phyloP scores from a whole-genome alignment of 2,113 vertebrate species.

The Planiliza haematocheilus region DNA sequence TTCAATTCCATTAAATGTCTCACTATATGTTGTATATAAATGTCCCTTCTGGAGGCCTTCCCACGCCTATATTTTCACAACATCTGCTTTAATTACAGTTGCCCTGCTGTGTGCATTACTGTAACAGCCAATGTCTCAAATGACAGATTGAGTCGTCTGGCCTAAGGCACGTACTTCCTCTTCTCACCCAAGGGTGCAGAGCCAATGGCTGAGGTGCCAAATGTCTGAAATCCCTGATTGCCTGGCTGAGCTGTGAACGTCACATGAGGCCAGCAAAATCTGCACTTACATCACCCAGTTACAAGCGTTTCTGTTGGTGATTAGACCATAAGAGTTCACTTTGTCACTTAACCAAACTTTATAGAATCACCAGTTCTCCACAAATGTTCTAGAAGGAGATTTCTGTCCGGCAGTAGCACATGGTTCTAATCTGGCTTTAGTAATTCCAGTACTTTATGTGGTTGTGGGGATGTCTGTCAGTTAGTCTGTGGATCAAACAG shows the following conservation, averaged over 20 bases:
- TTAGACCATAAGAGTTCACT: not conserved
- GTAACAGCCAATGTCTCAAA: not conserved
- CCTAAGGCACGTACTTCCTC: not conserved
- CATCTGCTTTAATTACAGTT: not conserved
- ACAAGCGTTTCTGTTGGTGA: slow-evolving; percentile 9
- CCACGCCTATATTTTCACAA: too few relatives aligned
- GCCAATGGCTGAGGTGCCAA: slow-evolving; percentile 28
- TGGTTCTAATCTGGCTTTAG: too few relatives aligned
- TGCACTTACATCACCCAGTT: slow-evolving; percentile 21
- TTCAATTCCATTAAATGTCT: too few relatives aligned
- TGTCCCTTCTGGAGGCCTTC: too few relatives aligned
- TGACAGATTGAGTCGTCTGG: not conserved
- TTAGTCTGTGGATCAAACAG: too few relatives aligned
- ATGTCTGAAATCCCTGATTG: slow-evolving; percentile 37
- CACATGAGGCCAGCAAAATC: slow-evolving; percentile 8
- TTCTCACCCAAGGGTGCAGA: slow-evolving; percentile 20
- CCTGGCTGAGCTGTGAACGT: slow-evolving; percentile 28
- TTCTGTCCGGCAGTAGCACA: too few relatives aligned
- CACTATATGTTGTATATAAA: not conserved
- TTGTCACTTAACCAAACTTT: not conserved
- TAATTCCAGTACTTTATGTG: too few relatives aligned
- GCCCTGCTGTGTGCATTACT: too few relatives aligned
- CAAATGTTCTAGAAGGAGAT: too few relatives aligned
- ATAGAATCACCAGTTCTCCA: not conserved
- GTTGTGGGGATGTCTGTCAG: too few relatives aligned